These are phyloP conservation scores for Lycopodina hypogea DNA, from an alignment of 37 sponge, comb jelly and placozoan genomes.

Conservation along the genomic window DNA sequence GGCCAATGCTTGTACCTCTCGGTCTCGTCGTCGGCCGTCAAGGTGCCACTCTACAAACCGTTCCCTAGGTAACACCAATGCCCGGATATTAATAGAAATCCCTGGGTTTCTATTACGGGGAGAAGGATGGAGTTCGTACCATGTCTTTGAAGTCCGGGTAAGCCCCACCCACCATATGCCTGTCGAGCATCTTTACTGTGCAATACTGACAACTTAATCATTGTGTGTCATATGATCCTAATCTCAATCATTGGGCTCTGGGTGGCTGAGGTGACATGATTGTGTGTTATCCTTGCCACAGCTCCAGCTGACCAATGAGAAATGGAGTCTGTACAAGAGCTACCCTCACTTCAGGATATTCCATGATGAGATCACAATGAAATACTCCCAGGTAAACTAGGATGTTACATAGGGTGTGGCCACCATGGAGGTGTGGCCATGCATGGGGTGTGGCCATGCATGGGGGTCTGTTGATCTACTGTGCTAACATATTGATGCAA, in stretches of 20 bases:
- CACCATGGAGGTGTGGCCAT: no score
- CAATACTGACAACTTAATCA: not conserved
- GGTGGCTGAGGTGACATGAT: no score
- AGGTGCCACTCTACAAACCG: no score
- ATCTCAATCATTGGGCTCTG: no score
- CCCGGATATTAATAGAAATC: slow-evolving; percentile 9
- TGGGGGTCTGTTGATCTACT: no score
- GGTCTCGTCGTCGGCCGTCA: not conserved
- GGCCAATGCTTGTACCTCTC: slow-evolving; percentile 19
- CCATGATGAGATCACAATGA: slow-evolving; percentile 35
- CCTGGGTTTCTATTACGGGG: slow-evolving; percentile 31
- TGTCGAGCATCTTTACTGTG: no score
- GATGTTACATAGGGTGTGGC: no score
- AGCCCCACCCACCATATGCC: not conserved
- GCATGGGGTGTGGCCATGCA: no score
- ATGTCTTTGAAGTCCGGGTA: slow-evolving; percentile 64
- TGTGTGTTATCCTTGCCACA: not conserved
- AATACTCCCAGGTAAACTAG: slow-evolving; percentile 42
- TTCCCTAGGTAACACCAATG: not conserved
- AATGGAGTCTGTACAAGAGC: slow-evolving; percentile 51
- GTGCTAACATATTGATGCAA: no score
- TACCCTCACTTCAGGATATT: slow-evolving; percentile 43
- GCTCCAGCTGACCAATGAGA: slow-evolving; percentile 10
- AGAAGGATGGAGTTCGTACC: slow-evolving; percentile 26
- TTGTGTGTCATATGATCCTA: not conserved